phyloP scores from a whole-genome alignment of 1,140 invertebrate species.

The Bombus cullumanus region DNA sequence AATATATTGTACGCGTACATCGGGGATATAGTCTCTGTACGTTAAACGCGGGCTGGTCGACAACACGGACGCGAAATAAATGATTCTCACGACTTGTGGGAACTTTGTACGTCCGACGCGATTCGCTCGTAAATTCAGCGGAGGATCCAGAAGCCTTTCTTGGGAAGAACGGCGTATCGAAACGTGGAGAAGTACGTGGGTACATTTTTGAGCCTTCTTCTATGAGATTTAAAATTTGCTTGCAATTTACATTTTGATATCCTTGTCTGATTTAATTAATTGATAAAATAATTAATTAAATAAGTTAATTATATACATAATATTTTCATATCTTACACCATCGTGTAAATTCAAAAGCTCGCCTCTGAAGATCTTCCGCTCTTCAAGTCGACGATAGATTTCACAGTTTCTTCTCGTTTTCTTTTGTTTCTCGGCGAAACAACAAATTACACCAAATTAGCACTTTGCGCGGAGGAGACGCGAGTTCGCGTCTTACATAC shows the following conservation, averaged over 20 bases:
- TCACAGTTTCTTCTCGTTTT: background rate
- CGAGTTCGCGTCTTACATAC: no score
- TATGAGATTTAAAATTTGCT: no score
- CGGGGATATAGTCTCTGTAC: background rate
- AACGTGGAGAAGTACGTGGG: no score
- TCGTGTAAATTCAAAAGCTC: constrained; percentile 34
- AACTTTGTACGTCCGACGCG: constrained; percentile 19
- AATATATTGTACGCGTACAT: background rate
- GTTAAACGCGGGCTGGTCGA: background rate
- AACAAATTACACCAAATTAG: background rate
- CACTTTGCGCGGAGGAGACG: no score
- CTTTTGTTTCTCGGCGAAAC: constrained; percentile 20
- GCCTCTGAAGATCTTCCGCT: background rate
- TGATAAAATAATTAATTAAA: no score
- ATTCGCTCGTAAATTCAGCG: constrained; percentile 18
- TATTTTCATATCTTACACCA: no score
- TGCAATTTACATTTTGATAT: no score
- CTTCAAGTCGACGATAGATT: constrained; percentile 28
- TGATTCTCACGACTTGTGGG: constrained; percentile 50
- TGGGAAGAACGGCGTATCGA: no score
- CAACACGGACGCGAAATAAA: constrained; percentile 16
- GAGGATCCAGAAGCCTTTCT: no score
- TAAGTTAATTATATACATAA: no score
- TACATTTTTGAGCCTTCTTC: no score
- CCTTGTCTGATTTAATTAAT: no score